A percentile compares a stretch with the other conserved stretches of the same genome.
Evolutionary conservation across 2,797 vertebrate species (phyloP).

Genomic region (Girardinus metallicus): DNA sequence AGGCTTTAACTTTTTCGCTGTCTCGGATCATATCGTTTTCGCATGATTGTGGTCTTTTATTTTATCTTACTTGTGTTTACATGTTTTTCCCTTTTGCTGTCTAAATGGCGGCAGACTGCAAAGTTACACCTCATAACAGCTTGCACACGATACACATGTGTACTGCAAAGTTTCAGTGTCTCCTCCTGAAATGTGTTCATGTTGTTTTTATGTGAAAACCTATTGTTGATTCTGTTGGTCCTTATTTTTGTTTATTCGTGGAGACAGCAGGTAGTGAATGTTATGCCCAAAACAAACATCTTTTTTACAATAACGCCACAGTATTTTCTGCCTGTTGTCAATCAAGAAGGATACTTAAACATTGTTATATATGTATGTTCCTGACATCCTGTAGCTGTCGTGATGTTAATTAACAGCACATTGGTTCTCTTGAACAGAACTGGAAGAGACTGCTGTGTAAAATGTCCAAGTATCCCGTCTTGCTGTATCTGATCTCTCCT

Average conservation of each 20-base stretch:
- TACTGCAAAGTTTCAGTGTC: neutral
- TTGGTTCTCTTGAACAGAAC: slow-evolving; percentile 15
- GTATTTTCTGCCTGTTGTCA: slow-evolving; percentile 11
- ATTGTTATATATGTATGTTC: slow-evolving; percentile 15
- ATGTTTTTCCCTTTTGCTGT: neutral
- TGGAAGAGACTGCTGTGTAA: slow-evolving; percentile 4
- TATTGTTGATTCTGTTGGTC: neutral
- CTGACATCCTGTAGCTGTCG: neutral
- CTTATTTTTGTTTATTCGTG: slow-evolving; percentile 25
- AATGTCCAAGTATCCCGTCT: slow-evolving; percentile 37
- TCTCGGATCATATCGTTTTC: neutral
- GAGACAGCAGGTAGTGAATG: slow-evolving; percentile 52
- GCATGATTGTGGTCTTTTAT: neutral
- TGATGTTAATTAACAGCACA: slow-evolving; percentile 5
- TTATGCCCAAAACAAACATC: slow-evolving; percentile 16
- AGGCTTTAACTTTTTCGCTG: neutral
- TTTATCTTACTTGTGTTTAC: neutral
- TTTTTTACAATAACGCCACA: slow-evolving; percentile 2
- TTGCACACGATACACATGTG: neutral
- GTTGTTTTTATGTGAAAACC: neutral
- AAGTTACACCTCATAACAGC: neutral
- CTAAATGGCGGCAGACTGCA: neutral
- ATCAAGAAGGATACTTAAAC: slow-evolving; percentile 28
- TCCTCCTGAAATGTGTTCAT: neutral
- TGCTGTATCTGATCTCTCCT: slow-evolving; percentile 54